phyloP scores from a whole-genome alignment of 2,888 invertebrate genomes.

The Leptopilina drosophilae region DNA sequence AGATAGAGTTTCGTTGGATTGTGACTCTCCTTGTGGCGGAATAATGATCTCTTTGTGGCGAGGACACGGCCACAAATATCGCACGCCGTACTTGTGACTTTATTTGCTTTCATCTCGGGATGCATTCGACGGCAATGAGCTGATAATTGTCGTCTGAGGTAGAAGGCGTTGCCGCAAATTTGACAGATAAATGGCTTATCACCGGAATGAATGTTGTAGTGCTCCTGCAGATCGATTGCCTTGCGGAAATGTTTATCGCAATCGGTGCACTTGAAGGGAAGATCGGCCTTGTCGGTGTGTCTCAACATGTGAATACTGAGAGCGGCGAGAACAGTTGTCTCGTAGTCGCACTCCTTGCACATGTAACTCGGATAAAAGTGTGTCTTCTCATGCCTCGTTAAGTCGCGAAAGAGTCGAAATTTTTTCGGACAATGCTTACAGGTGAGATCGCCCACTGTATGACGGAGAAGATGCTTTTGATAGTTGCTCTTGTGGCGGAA shows the following conservation, averaged over 20 bases:
- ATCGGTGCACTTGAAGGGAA: slow-evolving; percentile 73
- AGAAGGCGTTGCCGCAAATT: slow-evolving; percentile 68
- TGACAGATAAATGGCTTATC: slow-evolving; percentile 73
- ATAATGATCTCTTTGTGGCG: slow-evolving; percentile 71
- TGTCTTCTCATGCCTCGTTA: slow-evolving; percentile 74
- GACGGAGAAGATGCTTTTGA: slow-evolving; percentile 70
- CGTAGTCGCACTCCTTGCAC: slow-evolving; percentile 75
- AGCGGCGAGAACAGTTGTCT: slow-evolving; percentile 72
- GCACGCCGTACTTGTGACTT: slow-evolving; percentile 73
- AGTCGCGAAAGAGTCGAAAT: slow-evolving; percentile 72
- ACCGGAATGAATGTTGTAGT: slow-evolving; percentile 74
- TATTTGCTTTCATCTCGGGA: slow-evolving; percentile 73
- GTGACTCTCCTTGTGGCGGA: slow-evolving; percentile 73
- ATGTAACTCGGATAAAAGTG: slow-evolving; percentile 73
- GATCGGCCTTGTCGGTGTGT: slow-evolving; percentile 70
- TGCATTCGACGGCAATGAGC: slow-evolving; percentile 72
- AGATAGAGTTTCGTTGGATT: slow-evolving; percentile 74
- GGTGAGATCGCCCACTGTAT: slow-evolving; percentile 70
- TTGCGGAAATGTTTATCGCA: slow-evolving; percentile 73
- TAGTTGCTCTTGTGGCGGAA: slow-evolving; percentile 73
- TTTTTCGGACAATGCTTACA: slow-evolving; percentile 74
- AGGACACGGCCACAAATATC: slow-evolving; percentile 74
- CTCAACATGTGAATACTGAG: slow-evolving; percentile 72
- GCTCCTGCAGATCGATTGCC: slow-evolving; percentile 73
- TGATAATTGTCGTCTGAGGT: slow-evolving; percentile 70